Evolutionary conservation across 2,888 invertebrate species (phyloP).

Genomic region (Lasioglossum morio): DNA sequence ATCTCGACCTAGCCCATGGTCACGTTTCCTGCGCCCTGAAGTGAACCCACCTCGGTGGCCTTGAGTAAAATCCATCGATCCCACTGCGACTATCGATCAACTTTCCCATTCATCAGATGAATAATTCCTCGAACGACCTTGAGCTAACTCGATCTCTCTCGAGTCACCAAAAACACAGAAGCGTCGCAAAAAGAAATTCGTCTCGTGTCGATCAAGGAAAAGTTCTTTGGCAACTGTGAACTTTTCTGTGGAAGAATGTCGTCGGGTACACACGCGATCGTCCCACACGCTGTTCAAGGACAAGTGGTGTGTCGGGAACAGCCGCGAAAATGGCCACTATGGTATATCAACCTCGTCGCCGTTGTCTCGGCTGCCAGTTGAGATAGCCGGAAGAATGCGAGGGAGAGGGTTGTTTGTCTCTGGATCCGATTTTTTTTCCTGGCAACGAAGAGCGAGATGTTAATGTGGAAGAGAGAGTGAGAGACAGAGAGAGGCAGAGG

Average conservation of each 20-base stretch:
- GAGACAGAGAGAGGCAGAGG: constrained; percentile 28
- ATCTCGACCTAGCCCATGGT: background rate
- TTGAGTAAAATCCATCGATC: background rate
- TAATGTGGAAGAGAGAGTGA: background rate
- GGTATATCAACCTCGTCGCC: background rate
- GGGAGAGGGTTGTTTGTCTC: constrained; percentile 44
- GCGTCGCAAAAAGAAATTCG: background rate
- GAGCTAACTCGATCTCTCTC: background rate
- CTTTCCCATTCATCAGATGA: background rate
- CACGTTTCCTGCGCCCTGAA: background rate
- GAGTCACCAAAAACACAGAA: background rate
- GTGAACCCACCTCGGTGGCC: background rate
- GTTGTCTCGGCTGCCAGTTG: background rate
- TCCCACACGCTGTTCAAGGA: background rate
- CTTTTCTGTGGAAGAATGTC: background rate
- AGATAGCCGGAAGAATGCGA: background rate
- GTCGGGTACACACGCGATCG: background rate
- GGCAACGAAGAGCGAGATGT: constrained; percentile 41
- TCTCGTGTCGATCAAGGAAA: background rate
- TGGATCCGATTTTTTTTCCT: constrained; percentile 25
- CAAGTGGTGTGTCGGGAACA: background rate
- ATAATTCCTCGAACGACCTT: background rate
- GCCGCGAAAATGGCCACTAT: background rate
- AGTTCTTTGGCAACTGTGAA: background rate
- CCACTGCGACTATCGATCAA: constrained; percentile 7